Conservation (phyloP, 2,113 vertebrate species). For the Grallaria varia region DNA sequence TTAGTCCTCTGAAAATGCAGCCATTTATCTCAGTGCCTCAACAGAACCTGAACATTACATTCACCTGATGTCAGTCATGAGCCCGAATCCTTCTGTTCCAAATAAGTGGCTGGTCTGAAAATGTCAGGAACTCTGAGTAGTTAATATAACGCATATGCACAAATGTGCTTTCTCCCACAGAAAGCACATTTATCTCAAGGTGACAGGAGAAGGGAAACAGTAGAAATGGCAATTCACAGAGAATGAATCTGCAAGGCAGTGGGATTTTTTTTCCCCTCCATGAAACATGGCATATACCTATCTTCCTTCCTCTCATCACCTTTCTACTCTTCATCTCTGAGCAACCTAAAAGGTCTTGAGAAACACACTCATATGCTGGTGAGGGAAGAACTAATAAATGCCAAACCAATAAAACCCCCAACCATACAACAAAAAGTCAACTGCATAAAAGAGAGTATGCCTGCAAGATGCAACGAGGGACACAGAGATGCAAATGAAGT, state of each 20-base stretch:
- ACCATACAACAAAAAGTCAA: not conserved
- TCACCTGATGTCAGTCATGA: not conserved
- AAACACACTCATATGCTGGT: not conserved
- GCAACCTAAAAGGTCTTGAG: not conserved
- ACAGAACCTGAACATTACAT: not conserved
- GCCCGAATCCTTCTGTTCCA: not conserved
- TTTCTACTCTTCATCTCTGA: not conserved
- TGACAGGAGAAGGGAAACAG: not conserved
- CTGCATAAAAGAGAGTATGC: constrained; percentile 43
- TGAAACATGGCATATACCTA: not conserved
- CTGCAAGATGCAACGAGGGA: not conserved
- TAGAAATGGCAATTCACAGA: not conserved
- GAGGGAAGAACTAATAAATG: not conserved
- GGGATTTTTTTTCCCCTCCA: not conserved
- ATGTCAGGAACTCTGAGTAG: not conserved
- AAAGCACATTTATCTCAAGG: not conserved
- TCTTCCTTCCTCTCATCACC: not conserved
- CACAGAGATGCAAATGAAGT: not conserved
- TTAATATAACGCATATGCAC: not conserved
- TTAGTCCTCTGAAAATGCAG: not conserved
- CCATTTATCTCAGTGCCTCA: not conserved
- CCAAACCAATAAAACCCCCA: not conserved
- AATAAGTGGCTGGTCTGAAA: not conserved
- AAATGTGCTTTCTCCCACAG: not conserved
- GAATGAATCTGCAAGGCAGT: not conserved